These are phyloP conservation scores for Perca fluviatilis DNA, from an alignment of 2,113 vertebrate species.

Conservation along the genomic window DNA sequence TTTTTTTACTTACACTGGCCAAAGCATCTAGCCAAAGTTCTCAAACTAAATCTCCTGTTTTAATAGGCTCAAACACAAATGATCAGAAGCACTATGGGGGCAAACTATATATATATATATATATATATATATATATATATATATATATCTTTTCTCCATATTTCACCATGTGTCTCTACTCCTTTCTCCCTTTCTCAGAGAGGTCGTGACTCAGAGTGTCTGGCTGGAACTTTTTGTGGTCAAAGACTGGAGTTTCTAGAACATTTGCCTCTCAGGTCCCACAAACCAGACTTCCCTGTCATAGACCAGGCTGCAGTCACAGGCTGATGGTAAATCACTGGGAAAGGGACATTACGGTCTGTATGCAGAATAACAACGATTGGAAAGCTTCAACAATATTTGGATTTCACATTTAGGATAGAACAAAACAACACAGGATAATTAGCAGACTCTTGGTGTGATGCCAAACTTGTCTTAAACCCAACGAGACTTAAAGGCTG, in stretches of 20 bases:
- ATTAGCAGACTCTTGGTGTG: not conserved
- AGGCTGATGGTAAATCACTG: not conserved
- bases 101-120: not conserved
- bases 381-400: slow-evolving; percentile 19
- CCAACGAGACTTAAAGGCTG: not conserved
- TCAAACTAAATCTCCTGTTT: not conserved
- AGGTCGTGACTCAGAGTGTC: slow-evolving; percentile 5
- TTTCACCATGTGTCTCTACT: slow-evolving; percentile 23
- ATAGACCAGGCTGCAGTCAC: not conserved
- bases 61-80: not conserved
- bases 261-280: slow-evolving; percentile 3
- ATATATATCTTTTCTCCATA: slow-evolving; percentile 28
- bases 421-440: not conserved
- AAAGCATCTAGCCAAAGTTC: not conserved
- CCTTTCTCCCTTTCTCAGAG: slow-evolving; percentile 4
- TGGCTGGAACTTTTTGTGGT: slow-evolving; percentile 1
- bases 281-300: slow-evolving; percentile 20
- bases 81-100: not conserved
- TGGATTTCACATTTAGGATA: slow-evolving; percentile 1
- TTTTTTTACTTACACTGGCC: not conserved
- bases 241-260: slow-evolving; percentile 8
- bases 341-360: not conserved
- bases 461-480: slow-evolving; percentile 6
- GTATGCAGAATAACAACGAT: slow-evolving; percentile 1
- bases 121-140: not conserved